Evolutionary conservation across 1,140 invertebrate species (phyloP).

Genomic region (Pristionchus pacificus): DNA sequence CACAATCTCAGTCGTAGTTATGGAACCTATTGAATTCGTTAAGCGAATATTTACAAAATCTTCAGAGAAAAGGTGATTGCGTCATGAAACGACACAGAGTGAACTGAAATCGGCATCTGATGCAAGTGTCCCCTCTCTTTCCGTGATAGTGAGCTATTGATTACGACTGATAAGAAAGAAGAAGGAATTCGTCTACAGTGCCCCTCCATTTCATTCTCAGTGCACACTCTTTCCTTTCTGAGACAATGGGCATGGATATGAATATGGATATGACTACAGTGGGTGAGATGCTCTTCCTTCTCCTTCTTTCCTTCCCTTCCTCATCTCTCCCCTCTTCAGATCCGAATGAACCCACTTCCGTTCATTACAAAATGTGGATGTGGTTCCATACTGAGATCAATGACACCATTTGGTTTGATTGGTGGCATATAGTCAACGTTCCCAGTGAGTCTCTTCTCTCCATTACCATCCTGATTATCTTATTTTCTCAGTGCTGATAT

Average conservation of each 20-base stretch:
- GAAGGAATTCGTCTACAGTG: background rate
- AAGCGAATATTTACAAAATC: no score
- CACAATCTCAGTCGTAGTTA: no score
- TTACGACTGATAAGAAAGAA: no score
- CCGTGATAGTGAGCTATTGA: no score
- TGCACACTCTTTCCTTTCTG: background rate
- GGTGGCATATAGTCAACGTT: conserved; percentile 33
- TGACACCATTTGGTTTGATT: conserved; percentile 38
- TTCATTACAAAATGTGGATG: conserved; percentile 43
- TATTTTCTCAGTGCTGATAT: background rate
- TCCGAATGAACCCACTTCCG: background rate
- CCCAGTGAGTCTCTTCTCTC: background rate
- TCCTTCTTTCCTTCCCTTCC: no score
- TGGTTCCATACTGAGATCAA: conserved; percentile 38
- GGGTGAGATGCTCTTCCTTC: background rate
- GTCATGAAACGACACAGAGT: no score
- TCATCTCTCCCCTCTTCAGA: background rate
- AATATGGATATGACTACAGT: background rate
- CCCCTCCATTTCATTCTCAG: background rate
- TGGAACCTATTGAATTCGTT: no score
- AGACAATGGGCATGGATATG: background rate
- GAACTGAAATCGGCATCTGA: no score
- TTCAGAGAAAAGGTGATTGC: no score
- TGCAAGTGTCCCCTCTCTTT: no score
- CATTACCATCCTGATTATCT: background rate